These are phyloP conservation scores for Listronotus bonariensis DNA, from an alignment of 1,140 invertebrate genomes.

Conservation along the genomic window DNA sequence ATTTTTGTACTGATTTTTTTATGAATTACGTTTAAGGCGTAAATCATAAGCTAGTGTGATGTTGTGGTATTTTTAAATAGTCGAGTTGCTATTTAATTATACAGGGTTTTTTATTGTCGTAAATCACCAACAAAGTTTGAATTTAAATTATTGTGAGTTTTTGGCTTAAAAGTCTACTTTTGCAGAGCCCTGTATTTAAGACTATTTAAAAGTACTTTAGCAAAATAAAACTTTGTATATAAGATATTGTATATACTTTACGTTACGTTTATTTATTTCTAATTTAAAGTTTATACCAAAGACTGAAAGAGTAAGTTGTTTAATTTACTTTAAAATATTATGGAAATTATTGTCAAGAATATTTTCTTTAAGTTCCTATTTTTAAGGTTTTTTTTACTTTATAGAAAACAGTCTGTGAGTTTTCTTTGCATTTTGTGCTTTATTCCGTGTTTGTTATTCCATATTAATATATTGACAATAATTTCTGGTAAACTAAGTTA, in stretches of 20 bases:
- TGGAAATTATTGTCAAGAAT: slow-evolving; percentile 41
- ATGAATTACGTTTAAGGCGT: slow-evolving; percentile 12
- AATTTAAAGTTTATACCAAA: slow-evolving; percentile 49
- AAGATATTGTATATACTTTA: slow-evolving; percentile 44
- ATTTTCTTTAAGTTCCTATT: slow-evolving; percentile 27
- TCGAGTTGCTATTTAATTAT: too few relatives aligned
- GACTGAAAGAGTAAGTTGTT: slow-evolving; percentile 50
- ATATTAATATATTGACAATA: slow-evolving; percentile 23
- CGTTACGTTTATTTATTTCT: slow-evolving; percentile 45
- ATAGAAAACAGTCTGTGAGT: too few relatives aligned
- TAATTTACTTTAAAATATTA: slow-evolving; percentile 42
- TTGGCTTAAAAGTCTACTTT: neutral
- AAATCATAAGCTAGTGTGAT: slow-evolving; percentile 18
- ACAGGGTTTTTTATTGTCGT: too few relatives aligned
- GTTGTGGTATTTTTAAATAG: slow-evolving; percentile 1
- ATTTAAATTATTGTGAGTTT: too few relatives aligned
- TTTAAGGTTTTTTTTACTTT: neutral
- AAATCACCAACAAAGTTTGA: too few relatives aligned
- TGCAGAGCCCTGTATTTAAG: too few relatives aligned
- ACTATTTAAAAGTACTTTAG: neutral
- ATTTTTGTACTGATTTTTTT: slow-evolving; percentile 39
- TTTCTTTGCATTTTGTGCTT: neutral
- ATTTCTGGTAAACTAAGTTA: slow-evolving; percentile 18
- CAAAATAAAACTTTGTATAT: slow-evolving; percentile 40
- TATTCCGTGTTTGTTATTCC: slow-evolving; percentile 28